Conservation (phyloP, 2,888 invertebrate species). For the Dorcus hopei region DNA sequence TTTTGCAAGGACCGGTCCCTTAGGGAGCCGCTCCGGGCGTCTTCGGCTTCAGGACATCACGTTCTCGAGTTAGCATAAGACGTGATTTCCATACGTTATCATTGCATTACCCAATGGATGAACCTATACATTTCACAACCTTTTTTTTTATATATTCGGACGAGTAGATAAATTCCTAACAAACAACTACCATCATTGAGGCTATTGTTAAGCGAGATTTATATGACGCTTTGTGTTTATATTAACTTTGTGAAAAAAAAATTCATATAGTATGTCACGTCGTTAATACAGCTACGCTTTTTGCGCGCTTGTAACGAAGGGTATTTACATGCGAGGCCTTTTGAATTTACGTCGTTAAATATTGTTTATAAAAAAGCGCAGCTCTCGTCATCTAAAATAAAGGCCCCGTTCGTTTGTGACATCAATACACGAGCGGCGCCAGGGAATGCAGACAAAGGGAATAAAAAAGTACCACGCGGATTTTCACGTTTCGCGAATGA, state of each 20-base stretch:
- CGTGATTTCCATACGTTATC: constrained; percentile 13
- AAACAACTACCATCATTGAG: no score
- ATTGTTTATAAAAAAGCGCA: background rate
- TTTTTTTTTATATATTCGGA: no score
- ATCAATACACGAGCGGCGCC: background rate
- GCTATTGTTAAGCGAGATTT: no score
- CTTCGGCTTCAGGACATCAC: constrained; percentile 2
- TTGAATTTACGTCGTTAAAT: constrained; percentile 1
- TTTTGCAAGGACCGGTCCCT: background rate
- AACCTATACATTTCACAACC: no score
- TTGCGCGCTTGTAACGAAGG: no score
- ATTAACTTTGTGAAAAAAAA: no score
- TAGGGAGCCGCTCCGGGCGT: constrained; percentile 2
- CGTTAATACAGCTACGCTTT: no score
- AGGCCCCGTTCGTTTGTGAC: background rate
- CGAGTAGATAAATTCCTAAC: no score
- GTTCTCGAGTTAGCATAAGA: constrained; percentile 6
- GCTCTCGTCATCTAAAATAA: background rate
- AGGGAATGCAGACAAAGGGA: background rate
- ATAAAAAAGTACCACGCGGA: background rate
- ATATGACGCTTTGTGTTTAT: no score
- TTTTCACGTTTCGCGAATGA: background rate
- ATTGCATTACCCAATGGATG: background rate
- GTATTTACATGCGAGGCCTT: background rate
- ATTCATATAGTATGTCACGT: no score